Evolutionary conservation across 2,888 invertebrate species (phyloP), one percentile per base, ranked within the genome.

Genomic region (Flexamia atlantica): DNA sequence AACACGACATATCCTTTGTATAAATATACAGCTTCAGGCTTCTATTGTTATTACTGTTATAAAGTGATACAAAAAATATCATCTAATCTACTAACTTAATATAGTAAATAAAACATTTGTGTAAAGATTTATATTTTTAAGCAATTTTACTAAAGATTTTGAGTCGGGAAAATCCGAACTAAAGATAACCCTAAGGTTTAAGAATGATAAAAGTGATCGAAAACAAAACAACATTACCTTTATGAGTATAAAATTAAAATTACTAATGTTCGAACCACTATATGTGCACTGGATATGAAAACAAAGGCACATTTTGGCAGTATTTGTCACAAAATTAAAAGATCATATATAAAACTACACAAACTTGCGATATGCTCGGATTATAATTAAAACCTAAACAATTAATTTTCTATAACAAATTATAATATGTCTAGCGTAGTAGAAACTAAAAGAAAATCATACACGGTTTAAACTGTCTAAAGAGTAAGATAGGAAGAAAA

Each of bases 301-400:
- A 79, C 57, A 79, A 79, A 79, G 79, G 79, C 79, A 79, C 79
- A 57, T 79, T 79, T 79, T 79, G 79, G 79, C 79, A 79, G 79
- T 79, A 79, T 53, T 53, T 79, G 79, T 79, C 79, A 79, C 76
- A 79, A 79, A 79, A 79, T 76, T 76, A 79, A 79, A 57, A 57
- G 20, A 53, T 32, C 7, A 36, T 53, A 79, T 53, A 79, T 79
- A 79, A 79, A 79, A 79, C 57, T 57, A 79, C 79, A 57, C 79
- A 53, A 32, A 79, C 30, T 32, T 28, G 20, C 42, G 53, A 57
- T 57, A 79, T 79, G 79, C 36, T 76, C 50, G 36, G 76, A 46
- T 46, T 10, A 28, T 46, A 17, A 50, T 76, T 40, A 76, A 72
- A 76, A 46, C 46, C 76, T 76, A 76, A 76, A 76, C 32, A 20